Conservation (phyloP, 2,113 vertebrate species). For the Charadrius vociferus region DNA sequence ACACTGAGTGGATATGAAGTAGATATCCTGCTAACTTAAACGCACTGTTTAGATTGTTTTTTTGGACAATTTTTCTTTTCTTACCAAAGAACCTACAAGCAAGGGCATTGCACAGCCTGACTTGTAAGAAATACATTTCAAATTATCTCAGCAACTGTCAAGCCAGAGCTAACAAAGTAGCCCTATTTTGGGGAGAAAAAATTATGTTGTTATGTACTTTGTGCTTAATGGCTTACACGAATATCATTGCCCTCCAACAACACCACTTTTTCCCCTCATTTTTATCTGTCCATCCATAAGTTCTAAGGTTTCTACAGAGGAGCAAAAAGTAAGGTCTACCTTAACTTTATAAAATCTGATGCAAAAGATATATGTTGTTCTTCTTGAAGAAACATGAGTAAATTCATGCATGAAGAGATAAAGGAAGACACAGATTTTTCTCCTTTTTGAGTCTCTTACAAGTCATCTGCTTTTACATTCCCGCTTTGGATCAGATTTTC, state of each 20-base stretch:
- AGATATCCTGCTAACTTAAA: background rate
- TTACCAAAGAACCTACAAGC: background rate
- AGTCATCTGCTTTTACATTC: background rate
- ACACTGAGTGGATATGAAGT: background rate
- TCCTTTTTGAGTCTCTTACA: background rate
- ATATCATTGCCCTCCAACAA: background rate
- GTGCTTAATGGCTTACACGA: background rate
- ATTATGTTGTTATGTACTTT: background rate
- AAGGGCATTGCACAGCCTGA: background rate
- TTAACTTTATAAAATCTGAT: background rate
- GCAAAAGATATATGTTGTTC: background rate
- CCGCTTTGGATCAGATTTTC: background rate
- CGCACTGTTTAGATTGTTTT: fast-evolving
- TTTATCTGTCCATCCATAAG: background rate
- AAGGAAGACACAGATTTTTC: background rate
- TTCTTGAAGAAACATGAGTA: background rate
- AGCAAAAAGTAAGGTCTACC: background rate
- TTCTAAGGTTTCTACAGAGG: background rate
- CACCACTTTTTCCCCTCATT: fast-evolving
- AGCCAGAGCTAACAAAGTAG: background rate
- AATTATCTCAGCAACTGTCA: background rate
- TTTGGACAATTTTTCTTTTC: background rate
- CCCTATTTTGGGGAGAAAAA: background rate
- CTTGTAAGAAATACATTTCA: background rate
- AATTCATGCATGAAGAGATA: background rate